Base-by-base conservation (phyloP, 2,888 invertebrate species). In the Pristionchus entomophagus region DNA sequence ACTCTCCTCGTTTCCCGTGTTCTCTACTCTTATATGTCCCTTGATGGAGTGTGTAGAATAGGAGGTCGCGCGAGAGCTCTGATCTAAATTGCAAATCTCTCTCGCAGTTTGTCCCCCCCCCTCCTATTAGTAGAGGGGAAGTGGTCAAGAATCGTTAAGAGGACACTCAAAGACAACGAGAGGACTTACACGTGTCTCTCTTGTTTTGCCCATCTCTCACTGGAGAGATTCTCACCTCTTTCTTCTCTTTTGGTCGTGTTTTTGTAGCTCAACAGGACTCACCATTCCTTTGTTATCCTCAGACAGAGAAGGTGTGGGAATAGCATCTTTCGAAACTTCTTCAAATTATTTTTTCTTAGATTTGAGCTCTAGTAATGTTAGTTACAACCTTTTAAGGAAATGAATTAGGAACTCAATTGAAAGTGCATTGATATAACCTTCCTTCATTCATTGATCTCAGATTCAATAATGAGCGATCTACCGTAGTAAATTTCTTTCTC, bases 71-170 rank as follows among this genome's bases (percentile, higher is more conserved):
- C 80, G 19, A 22, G 29, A 51, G 49, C 49, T 51, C 29, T 81
- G 53, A 81, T 81, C 81, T 81, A 81, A 81, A 81, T 81, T 81
- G 81, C 81, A 81, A 81, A 81, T 81, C 81, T 81, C 53, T 22
- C 56, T 45, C 51, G 56, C 41, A 35, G 53, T 56, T 81, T 81
- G 38, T 14, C 56, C n/a, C n/a, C n/a, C n/a, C n/a, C n/a, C n/a
- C n/a, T 35, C 53, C 81, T 51, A 78, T 51, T 69, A 69, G 69
- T 6, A 38, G 69, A 69, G 69, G 38, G n/a, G 38, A 69, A 69
- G 38, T 69, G 69, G 69, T 69, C 69, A 69, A 69, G 69, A 69
- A 69, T 38, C 62, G 29, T 62, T 62, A 32, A 62, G 62, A 62
- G 32, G 62, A 62, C 62, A 32, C 62, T 19, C 32, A n/a, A n/a